Conservation (phyloP, 2,797 vertebrate species). For the Kryptopterus vitreolus region DNA sequence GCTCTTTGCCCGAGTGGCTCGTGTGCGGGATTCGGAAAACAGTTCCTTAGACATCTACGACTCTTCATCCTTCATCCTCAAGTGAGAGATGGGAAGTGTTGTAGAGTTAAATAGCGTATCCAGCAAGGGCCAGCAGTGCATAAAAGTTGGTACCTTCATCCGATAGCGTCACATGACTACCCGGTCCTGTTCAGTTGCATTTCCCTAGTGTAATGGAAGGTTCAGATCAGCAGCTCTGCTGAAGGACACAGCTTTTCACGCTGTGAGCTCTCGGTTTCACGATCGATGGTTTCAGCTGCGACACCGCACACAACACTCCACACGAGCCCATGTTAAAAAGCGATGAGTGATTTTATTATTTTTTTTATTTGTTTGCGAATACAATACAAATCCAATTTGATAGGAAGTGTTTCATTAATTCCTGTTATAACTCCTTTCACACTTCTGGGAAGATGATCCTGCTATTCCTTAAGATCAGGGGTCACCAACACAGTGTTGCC, state of each 20-base stretch:
- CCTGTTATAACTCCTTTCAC: too few species aligned
- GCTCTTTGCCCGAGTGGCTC: neutral
- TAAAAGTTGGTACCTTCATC: neutral
- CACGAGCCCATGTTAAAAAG: neutral
- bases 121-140: too few species aligned
- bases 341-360: neutral
- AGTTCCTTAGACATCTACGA: neutral
- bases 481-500: too few species aligned
- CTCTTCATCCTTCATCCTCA: too few species aligned
- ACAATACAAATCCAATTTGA: too few species aligned
- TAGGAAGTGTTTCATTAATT: too few species aligned
- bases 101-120: too few species aligned
- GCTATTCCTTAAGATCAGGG: too few species aligned
- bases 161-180: neutral
- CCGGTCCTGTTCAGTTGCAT: neutral
- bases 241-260: neutral
- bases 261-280: neutral
- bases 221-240: neutral
- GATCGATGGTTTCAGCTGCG: neutral
- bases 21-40: neutral
- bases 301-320: neutral
- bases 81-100: too few species aligned
- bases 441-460: too few species aligned
- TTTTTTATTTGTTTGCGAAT: too few species aligned
- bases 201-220: neutral